phyloP scores from a whole-genome alignment of 2,888 invertebrate genomes.

The Diplolepis rosae region DNA sequence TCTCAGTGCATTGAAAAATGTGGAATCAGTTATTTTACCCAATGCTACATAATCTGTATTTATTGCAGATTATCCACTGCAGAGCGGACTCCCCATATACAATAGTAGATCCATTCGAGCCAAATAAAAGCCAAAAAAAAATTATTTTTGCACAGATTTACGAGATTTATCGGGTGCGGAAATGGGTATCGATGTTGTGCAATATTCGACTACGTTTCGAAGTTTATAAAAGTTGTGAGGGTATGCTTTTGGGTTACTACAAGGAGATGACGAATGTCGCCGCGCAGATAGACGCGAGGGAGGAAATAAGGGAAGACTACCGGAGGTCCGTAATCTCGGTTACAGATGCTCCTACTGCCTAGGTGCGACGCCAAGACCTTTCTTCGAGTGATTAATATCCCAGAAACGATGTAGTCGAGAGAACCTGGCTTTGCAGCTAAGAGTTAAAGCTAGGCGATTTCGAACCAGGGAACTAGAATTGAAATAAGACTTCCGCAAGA shows the following conservation, averaged over 20 bases:
- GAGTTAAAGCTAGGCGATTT: conserved; percentile 11
- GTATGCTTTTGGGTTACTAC: not conserved
- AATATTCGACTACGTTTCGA: conserved; percentile 5
- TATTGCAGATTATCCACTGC: no score
- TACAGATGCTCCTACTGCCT: conserved; percentile 4
- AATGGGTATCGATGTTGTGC: not conserved
- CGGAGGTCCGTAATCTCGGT: conserved; percentile 7
- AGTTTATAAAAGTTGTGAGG: conserved; percentile 23
- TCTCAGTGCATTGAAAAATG: no score
- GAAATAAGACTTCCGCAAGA: conserved; percentile 1
- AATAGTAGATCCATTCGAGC: not conserved
- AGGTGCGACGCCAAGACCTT: conserved; percentile 25
- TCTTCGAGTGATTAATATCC: conserved; percentile 22
- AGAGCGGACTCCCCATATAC: no score
- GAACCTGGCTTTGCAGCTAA: conserved; percentile 8
- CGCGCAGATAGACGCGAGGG: conserved; percentile 27
- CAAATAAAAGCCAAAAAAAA: not conserved
- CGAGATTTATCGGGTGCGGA: not conserved
- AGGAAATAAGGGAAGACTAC: conserved; percentile 18
- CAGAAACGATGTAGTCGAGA: not conserved
- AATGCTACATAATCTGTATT: no score
- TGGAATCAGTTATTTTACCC: no score
- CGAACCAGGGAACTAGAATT: not conserved
- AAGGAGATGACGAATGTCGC: conserved; percentile 35
- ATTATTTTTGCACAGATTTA: not conserved